These are phyloP conservation scores for Sepioteuthis lessoniana DNA, from an alignment of 2,888 invertebrate species.

Conservation along the genomic window DNA sequence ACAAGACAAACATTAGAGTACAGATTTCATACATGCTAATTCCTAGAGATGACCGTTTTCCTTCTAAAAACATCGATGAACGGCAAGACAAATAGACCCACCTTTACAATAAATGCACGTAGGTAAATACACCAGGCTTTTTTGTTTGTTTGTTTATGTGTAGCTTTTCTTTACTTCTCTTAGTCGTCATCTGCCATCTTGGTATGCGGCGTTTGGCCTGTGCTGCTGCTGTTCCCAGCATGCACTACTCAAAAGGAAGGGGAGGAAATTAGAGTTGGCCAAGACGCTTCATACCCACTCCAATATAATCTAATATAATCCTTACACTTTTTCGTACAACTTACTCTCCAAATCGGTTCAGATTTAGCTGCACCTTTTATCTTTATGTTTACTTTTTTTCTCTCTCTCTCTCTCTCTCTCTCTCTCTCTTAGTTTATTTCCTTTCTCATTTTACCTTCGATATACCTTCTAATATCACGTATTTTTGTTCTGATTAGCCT, in stretches of 20 bases:
- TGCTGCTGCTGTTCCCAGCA: constrained; percentile 36
- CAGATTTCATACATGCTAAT: not conserved
- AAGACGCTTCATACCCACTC: not conserved
- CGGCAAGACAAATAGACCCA: constrained; percentile 6
- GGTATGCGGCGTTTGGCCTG: constrained; percentile 34
- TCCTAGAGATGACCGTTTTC: not conserved
- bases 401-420: not conserved
- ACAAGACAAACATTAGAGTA: not conserved
- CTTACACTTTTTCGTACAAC: not conserved
- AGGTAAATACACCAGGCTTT: constrained; percentile 35
- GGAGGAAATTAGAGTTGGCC: not conserved
- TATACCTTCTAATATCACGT: no score
- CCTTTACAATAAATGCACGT: constrained; percentile 41
- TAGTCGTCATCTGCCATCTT: constrained; percentile 47
- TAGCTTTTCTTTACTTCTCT: not conserved
- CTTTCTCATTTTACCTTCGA: constrained; percentile 7
- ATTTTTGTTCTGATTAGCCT: no score
- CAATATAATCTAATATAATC: no score
- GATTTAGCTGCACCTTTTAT: no score
- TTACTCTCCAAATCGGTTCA: not conserved
- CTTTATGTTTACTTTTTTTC: not conserved
- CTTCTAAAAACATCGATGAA: not conserved
- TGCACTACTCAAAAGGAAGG: constrained; percentile 24
- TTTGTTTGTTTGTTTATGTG: not conserved
- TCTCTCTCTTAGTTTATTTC: not conserved